Evolutionary conservation across 2,797 vertebrate genomes (phyloP).

Genomic region (Epinephelus awoara): DNA sequence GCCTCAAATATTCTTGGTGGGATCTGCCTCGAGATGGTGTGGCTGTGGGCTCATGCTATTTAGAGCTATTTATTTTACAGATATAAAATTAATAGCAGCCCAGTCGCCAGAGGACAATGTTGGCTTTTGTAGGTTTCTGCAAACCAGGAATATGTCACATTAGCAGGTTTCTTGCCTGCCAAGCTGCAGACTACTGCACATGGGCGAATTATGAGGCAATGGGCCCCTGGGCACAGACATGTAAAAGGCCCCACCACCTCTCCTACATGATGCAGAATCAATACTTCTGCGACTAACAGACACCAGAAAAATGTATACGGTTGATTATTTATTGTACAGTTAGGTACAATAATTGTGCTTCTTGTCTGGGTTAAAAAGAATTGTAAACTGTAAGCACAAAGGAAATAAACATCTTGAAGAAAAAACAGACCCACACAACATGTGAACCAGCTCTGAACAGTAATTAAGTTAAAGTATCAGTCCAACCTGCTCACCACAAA

Average conservation of each 20-base stretch:
- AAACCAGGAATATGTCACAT: no score
- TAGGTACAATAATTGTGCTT: not conserved
- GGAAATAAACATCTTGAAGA: not conserved
- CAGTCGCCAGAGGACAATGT: no score
- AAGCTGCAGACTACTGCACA: no score
- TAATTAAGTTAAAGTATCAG: slow-evolving; percentile 15
- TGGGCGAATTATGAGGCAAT: no score
- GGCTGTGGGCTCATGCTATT: no score
- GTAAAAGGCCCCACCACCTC: no score
- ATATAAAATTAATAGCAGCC: not conserved
- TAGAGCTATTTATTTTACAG: not conserved
- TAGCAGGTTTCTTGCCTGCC: no score
- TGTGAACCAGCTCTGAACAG: slow-evolving; percentile 15
- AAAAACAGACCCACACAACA: not conserved
- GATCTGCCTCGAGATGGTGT: not conserved
- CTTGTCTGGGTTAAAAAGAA: not conserved
- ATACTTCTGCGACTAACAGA: not conserved
- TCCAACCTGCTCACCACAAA: slow-evolving; percentile 20
- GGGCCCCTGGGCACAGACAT: no score
- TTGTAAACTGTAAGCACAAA: not conserved
- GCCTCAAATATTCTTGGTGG: slow-evolving; percentile 21
- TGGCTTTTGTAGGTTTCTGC: no score
- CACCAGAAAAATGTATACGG: not conserved
- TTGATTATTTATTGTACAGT: not conserved
- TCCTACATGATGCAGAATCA: no score